phyloP scores from a whole-genome alignment of 2,113 vertebrate species.

The Talpa occidentalis region DNA sequence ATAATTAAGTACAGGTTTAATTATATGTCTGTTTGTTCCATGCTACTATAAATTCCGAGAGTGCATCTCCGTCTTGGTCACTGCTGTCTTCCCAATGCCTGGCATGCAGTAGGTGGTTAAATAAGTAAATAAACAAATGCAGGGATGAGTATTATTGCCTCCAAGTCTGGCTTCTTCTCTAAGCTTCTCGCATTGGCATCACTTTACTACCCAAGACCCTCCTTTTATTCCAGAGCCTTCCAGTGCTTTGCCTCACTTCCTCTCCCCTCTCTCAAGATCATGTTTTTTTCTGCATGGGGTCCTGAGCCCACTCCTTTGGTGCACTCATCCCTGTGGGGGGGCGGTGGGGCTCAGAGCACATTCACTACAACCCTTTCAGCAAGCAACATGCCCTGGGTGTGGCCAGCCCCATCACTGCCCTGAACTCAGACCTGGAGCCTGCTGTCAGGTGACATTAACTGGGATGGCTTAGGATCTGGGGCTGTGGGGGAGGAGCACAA shows the following conservation, averaged over 20 bases:
- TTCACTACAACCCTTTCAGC: too few species aligned
- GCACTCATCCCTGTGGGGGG: neutral
- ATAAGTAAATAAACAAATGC: neutral
- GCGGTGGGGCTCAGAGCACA: neutral
- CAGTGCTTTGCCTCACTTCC: neutral
- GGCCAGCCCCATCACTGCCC: neutral
- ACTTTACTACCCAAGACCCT: neutral
- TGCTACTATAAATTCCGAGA: neutral
- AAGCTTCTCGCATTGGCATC: neutral
- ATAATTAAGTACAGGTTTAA: conserved; percentile 45
- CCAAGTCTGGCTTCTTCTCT: neutral
- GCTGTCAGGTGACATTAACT: neutral
- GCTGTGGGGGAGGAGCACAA: neutral
- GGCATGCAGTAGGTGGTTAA: neutral
- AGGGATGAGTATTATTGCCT: neutral
- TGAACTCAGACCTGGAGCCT: neutral
- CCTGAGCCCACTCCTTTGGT: neutral
- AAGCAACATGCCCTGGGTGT: neutral
- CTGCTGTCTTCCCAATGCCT: neutral
- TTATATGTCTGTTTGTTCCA: neutral
- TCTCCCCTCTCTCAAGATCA: neutral
- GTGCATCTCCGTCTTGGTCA: neutral
- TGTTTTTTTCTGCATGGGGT: neutral
- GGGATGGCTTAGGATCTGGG: neutral
- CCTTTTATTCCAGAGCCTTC: neutral